These are phyloP conservation scores for Larimichthys polyactis DNA, from an alignment of 2,113 vertebrate genomes.

Conservation along the genomic window DNA sequence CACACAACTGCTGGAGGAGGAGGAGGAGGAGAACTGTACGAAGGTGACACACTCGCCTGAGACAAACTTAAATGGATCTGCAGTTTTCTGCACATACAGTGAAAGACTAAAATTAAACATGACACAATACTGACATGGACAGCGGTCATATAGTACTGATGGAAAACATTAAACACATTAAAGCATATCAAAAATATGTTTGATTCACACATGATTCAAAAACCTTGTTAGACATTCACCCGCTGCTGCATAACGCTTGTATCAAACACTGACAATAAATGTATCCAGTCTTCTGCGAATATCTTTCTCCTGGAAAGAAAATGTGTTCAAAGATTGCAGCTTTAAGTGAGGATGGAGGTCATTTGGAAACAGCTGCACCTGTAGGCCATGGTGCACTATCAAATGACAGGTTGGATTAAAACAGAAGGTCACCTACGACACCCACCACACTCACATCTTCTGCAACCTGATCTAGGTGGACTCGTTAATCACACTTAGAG, in stretches of 20 bases:
- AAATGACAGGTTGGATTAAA: conserved; percentile 43
- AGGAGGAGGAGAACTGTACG: neutral
- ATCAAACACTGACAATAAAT: conserved; percentile 8
- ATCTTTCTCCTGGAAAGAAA: conserved; percentile 22
- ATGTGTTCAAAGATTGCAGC: neutral
- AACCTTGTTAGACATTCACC: conserved; percentile 26
- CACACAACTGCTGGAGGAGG: neutral
- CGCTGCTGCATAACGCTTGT: neutral
- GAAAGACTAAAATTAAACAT: neutral
- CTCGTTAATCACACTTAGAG: conserved; percentile 3
- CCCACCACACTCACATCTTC: neutral
- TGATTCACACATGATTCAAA: conserved; percentile 23
- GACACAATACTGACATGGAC: conserved; percentile 12
- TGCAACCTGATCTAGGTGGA: conserved; percentile 16
- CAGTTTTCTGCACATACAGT: conserved; percentile 25
- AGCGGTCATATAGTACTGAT: neutral
- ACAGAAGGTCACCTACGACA: conserved; percentile 46
- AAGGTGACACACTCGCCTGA: neutral
- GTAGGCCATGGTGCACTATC: conserved; percentile 24
- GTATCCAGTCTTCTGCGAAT: conserved; percentile 21
- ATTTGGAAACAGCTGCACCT: conserved; percentile 43
- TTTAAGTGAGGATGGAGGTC: conserved; percentile 14
- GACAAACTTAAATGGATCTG: conserved; percentile 4
- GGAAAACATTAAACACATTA: conserved; percentile 17
- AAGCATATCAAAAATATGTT: conserved; percentile 31